Evolutionary conservation across 2,888 invertebrate species (phyloP).

Genomic region (Drosophila merina): DNA sequence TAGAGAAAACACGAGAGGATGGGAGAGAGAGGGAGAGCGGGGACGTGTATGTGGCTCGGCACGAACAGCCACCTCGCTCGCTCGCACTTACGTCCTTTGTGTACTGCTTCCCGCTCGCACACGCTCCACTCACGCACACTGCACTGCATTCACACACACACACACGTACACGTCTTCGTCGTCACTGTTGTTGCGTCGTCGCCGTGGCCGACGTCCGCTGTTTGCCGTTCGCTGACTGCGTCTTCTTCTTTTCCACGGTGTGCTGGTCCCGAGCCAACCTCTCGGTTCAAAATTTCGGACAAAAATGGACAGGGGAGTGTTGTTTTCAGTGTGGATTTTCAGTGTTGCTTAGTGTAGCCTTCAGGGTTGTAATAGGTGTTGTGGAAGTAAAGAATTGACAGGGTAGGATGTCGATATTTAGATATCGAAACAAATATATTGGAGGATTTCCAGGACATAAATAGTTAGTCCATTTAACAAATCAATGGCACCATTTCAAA

Average conservation of each 20-base stretch:
- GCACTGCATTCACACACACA: slow-evolving; percentile 20
- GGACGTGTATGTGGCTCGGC: slow-evolving; percentile 1
- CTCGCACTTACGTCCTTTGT: slow-evolving; percentile 20
- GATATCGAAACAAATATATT: too few relatives aligned
- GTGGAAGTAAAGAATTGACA: not conserved
- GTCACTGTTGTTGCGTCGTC: slow-evolving; percentile 49
- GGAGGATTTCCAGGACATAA: too few relatives aligned
- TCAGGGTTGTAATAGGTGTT: slow-evolving; percentile 1
- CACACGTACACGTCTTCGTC: slow-evolving; percentile 53
- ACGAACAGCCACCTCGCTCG: slow-evolving; percentile 1
- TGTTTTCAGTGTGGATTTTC: slow-evolving; percentile 24
- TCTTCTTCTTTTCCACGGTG: slow-evolving; percentile 28
- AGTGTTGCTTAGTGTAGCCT: not conserved
- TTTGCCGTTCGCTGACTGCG: slow-evolving; percentile 40
- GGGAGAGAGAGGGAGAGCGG: not conserved
- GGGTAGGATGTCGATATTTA: too few relatives aligned
- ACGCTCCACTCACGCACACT: slow-evolving; percentile 33
- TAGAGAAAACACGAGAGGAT: slow-evolving; percentile 5
- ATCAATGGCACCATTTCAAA: too few relatives aligned
- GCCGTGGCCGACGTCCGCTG: slow-evolving; percentile 34
- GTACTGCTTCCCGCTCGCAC: slow-evolving; percentile 63
- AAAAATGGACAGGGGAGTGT: slow-evolving; percentile 77
- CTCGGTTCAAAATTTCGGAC: slow-evolving; percentile 77
- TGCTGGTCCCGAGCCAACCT: slow-evolving; percentile 66
- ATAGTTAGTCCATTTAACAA: too few relatives aligned